These are phyloP conservation scores for Holacanthella duospinosa DNA, from an alignment of 2,888 invertebrate genomes.

Conservation along the genomic window DNA sequence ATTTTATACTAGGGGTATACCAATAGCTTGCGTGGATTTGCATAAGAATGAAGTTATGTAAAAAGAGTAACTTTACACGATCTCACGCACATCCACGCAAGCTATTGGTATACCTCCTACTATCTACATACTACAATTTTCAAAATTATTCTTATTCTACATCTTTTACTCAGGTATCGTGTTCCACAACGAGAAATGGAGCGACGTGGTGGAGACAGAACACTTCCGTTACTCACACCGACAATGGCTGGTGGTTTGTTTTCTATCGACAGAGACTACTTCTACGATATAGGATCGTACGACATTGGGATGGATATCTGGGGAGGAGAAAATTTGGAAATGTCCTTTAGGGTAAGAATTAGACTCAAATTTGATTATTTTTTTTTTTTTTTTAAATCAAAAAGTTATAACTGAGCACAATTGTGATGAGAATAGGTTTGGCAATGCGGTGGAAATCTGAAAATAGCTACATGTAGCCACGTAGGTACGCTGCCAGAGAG, in stretches of 20 bases:
- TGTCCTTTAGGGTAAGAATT: slow-evolving; percentile 62
- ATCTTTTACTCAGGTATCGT: slow-evolving; percentile 61
- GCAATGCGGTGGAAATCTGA: slow-evolving; percentile 46
- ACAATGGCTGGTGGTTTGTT: slow-evolving; percentile 93
- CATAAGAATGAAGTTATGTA: too few relatives aligned
- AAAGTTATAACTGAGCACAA: background rate
- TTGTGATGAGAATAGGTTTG: slow-evolving; percentile 41
- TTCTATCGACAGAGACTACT: slow-evolving; percentile 86
- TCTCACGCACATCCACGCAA: background rate
- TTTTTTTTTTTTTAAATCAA: background rate
- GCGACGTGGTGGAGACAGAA: slow-evolving; percentile 81
- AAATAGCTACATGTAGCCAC: slow-evolving; percentile 51
- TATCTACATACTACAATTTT: background rate
- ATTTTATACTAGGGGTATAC: too few relatives aligned
- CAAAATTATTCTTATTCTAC: background rate
- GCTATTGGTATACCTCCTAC: background rate
- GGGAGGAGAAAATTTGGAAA: slow-evolving; percentile 57
- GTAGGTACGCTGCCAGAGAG: too few relatives aligned
- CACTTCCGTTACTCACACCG: slow-evolving; percentile 83
- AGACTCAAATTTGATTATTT: slow-evolving; percentile 45
- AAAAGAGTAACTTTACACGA: too few relatives aligned
- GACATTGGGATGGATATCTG: slow-evolving; percentile 99
- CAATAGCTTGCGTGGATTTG: too few relatives aligned
- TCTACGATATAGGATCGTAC: slow-evolving; percentile 94
- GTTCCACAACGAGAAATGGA: slow-evolving; percentile 96